phyloP scores from a whole-genome alignment of 2,113 vertebrate genomes.

The Nibea coibor region DNA sequence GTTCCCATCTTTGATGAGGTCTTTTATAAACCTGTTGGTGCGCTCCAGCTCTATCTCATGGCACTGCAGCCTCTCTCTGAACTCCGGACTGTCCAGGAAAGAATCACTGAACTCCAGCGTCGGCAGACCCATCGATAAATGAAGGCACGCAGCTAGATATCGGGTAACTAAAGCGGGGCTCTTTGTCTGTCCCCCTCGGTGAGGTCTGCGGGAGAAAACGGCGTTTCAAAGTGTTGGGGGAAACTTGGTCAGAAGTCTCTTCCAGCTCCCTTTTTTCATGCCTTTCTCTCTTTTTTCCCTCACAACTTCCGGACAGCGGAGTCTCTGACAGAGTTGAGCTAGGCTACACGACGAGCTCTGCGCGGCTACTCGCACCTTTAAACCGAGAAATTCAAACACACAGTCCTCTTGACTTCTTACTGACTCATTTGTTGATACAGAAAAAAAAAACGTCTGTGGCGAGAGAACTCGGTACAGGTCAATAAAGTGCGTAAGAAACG shows the following conservation, averaged over 20 bases:
- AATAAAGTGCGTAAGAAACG: not conserved
- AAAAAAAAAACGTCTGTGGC: not conserved
- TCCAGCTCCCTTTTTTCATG: slow-evolving; percentile 65
- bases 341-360: not conserved
- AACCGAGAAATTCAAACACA: fast-evolving
- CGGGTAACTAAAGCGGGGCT: not conserved
- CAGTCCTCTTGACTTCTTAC: not conserved
- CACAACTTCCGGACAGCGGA: slow-evolving; percentile 79
- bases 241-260: slow-evolving; percentile 1
- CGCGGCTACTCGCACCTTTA: not conserved
- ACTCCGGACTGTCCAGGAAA: slow-evolving; percentile 96
- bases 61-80: slow-evolving; percentile 95
- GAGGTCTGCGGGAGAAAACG: not conserved
- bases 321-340: slow-evolving; percentile 25
- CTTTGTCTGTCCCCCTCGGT: not conserved
- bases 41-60: slow-evolving; percentile 96
- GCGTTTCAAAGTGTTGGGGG: slow-evolving; percentile 12
- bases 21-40: slow-evolving; percentile 98
- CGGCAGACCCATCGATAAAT: slow-evolving; percentile 90
- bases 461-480: not conserved
- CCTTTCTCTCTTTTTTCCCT: slow-evolving; percentile 64
- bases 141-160: slow-evolving; percentile 7
- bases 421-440: not conserved
- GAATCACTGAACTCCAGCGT: slow-evolving; percentile 98
- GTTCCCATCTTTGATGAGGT: slow-evolving; percentile 96